Evolutionary conservation across 2,797 vertebrate species (phyloP).

Genomic region (Gymnothorax reevesii): DNA sequence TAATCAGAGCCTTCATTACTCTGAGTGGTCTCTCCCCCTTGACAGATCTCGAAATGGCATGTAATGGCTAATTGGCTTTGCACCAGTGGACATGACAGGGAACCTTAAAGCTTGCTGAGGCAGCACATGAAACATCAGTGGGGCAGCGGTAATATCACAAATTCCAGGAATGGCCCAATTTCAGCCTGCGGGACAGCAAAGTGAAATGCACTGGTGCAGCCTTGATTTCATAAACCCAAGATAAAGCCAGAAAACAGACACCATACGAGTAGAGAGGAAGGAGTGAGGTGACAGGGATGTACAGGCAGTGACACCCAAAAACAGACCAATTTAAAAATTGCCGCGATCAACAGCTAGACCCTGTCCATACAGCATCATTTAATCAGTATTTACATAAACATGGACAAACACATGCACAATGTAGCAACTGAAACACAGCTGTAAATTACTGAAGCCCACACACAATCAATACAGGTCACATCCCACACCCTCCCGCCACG

Average conservation of each 20-base stretch:
- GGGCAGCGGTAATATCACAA: too few species aligned
- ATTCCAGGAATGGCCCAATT: neutral
- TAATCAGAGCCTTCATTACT: too few species aligned
- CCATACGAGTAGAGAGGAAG: slow-evolving; percentile 60
- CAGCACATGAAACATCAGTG: too few species aligned
- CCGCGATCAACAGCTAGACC: too few species aligned
- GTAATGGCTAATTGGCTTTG: too few species aligned
- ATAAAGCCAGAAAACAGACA: slow-evolving; percentile 9
- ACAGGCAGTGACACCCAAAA: slow-evolving; percentile 44
- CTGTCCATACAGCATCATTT: neutral
- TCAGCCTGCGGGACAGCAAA: neutral
- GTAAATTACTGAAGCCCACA: slow-evolving; percentile 1
- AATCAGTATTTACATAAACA: neutral
- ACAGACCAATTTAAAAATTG: slow-evolving; percentile 34
- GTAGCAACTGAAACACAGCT: neutral
- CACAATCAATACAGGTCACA: neutral
- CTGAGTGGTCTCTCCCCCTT: too few species aligned
- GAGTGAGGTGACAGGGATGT: slow-evolving; percentile 62
- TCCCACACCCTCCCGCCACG: neutral
- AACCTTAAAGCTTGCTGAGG: too few species aligned
- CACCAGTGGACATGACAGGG: too few species aligned
- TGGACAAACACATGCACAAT: neutral
- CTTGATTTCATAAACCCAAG: slow-evolving; percentile 52
- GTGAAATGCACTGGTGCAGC: slow-evolving; percentile 30
- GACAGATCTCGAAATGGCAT: too few species aligned